A percentile compares a stretch with the other conserved stretches of the same genome.
phyloP scores from a whole-genome alignment of 2,888 invertebrate species.

The Taenaris catops region DNA sequence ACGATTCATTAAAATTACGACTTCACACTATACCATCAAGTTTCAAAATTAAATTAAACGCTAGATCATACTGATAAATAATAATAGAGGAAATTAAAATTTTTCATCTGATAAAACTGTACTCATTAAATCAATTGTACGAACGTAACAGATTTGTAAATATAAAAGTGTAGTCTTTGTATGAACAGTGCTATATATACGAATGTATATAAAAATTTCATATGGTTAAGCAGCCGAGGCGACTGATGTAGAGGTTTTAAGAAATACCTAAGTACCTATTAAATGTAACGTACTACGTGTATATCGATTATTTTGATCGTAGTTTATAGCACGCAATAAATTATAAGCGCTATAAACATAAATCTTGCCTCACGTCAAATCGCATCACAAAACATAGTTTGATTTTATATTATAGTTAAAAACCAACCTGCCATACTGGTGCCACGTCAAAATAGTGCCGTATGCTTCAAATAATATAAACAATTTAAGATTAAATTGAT shows the following conservation, averaged over 20 bases:
- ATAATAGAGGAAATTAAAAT: no score
- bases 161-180: no score
- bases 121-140: no score
- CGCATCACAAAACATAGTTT: slow-evolving; percentile 63
- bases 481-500: no score
- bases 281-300: slow-evolving; percentile 35
- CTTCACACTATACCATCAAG: no score
- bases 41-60: no score
- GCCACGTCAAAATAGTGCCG: slow-evolving; percentile 17
- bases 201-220: no score
- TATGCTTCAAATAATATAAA: slow-evolving; percentile 10
- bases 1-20: no score
- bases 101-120: no score
- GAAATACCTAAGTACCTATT: slow-evolving; percentile 3
- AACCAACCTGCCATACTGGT: slow-evolving; percentile 46
- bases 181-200: no score
- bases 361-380: slow-evolving; percentile 67
- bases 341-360: slow-evolving; percentile 69
- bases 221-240: background rate
- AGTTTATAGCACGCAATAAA: slow-evolving; percentile 64
- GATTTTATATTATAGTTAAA: slow-evolving; percentile 50
- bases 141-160: no score
- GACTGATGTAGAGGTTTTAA: background rate
- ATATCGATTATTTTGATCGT: slow-evolving; percentile 57
- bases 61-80: no score